Conservation (phyloP, 1,140 invertebrate species). For the Caenorhabditis latens region DNA sequence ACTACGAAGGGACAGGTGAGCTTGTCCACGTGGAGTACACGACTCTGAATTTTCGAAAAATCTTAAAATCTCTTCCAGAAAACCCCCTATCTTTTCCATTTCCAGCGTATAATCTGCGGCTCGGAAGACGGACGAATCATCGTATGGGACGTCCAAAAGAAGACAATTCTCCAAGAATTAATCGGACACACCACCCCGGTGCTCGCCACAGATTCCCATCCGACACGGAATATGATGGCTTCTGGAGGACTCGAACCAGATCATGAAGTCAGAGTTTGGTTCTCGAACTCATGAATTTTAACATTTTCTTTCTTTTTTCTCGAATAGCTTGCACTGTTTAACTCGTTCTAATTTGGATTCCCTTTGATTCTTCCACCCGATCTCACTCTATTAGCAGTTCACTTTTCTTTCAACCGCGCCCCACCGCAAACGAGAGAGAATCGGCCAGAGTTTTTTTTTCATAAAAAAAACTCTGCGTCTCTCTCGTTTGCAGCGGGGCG, state of each 20-base stretch:
- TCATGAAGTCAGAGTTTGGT: conserved; percentile 99
- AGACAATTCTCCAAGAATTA: conserved; percentile 97
- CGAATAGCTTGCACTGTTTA: not conserved
- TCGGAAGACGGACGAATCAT: conserved; percentile 99
- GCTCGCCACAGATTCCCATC: conserved; percentile 96
- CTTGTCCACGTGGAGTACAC: not conserved
- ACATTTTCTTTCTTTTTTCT: too few relatives aligned
- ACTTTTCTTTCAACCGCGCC: not conserved
- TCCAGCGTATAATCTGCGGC: conserved; percentile 96
- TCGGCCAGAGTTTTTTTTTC: too few relatives aligned
- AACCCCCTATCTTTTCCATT: not conserved
- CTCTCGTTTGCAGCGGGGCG: too few relatives aligned
- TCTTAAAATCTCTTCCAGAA: not conserved
- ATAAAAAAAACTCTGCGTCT: too few relatives aligned
- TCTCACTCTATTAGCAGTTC: too few relatives aligned
- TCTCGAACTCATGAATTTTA: conserved; percentile 88
- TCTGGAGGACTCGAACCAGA: conserved; percentile 98
- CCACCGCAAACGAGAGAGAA: too few relatives aligned
- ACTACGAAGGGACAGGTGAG: conserved; percentile 93
- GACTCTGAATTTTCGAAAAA: not conserved
- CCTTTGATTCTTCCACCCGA: too few relatives aligned
- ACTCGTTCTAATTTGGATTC: not conserved
- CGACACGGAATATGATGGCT: conserved; percentile 98
- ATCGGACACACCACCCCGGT: conserved; percentile 95
- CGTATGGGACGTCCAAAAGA: conserved; percentile 99